A percentile compares a stretch with the other conserved stretches of the same genome.
Conservation (phyloP, 1,140 invertebrate species). For the Musca vetustissima region DNA sequence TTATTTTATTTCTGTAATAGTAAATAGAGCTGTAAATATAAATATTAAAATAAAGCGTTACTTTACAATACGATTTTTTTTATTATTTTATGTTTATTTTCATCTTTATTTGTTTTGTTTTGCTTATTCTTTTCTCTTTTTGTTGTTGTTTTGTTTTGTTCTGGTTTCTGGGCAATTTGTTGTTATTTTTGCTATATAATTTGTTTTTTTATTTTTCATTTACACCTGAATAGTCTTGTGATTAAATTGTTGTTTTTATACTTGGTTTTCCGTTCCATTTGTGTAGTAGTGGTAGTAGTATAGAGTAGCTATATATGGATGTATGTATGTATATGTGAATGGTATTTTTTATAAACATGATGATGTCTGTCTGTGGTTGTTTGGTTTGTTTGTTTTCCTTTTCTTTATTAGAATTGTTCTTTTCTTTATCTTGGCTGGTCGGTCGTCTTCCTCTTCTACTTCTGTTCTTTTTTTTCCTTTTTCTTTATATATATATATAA, state of each 20-base stretch:
- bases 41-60: conserved; percentile 21
- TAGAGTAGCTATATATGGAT: too few species aligned
- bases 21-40: neutral
- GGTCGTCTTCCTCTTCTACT: too few species aligned
- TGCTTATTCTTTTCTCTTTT: conserved; percentile 8
- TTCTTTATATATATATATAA: neutral
- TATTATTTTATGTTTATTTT: neutral
- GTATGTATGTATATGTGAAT: too few species aligned
- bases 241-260: conserved; percentile 1
- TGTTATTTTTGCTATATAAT: too few species aligned
- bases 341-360: too few species aligned
- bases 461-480: neutral
- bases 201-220: neutral
- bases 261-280: neutral
- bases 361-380: too few species aligned
- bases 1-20: conserved; percentile 7
- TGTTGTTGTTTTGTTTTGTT: neutral
- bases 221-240: conserved; percentile 24
- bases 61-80: conserved; percentile 17
- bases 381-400: neutral
- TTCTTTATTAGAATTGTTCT: neutral
- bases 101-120: neutral
- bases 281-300: too few species aligned
- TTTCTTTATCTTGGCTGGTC: neutral
- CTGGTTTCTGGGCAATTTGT: neutral